A percentile compares a stretch with the other conserved stretches of the same genome.
Conservation (phyloP, 2,113 vertebrate species). For the Accipiter virgatus region DNA sequence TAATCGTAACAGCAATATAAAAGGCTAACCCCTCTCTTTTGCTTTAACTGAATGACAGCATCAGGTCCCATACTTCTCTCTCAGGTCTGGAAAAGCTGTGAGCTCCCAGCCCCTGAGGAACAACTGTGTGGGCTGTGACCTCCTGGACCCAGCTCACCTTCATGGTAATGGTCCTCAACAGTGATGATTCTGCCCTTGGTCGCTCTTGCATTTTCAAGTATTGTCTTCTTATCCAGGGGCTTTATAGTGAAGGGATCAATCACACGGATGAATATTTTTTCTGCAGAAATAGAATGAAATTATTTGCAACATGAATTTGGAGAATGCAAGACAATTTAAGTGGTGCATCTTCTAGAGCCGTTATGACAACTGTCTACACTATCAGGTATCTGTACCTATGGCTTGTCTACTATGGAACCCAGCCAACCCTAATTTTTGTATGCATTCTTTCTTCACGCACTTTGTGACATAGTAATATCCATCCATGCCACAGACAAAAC, state of each 20-base stretch:
- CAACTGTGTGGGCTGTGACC: background rate
- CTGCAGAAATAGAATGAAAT: slow-evolving; percentile 66
- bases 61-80: background rate
- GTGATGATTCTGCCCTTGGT: slow-evolving; percentile 91
- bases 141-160: slow-evolving; percentile 73
- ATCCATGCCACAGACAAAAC: background rate
- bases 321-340: background rate
- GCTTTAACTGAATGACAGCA: background rate
- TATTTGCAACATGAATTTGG: background rate
- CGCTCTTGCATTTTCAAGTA: slow-evolving; percentile 84
- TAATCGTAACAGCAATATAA: background rate
- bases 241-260: slow-evolving; percentile 95
- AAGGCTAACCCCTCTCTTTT: background rate
- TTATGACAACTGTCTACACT: background rate
- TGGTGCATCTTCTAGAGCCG: background rate
- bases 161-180: slow-evolving; percentile 93
- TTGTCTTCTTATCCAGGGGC: slow-evolving; percentile 90
- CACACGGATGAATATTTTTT: slow-evolving; percentile 84
- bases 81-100: background rate
- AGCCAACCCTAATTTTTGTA: background rate
- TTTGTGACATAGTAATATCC: background rate
- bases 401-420: background rate
- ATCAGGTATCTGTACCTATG: background rate
- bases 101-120: background rate
- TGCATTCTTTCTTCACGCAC: background rate